A percentile compares a stretch with the other conserved stretches of the same genome.
These are phyloP conservation scores for Torymus tubicola DNA, from an alignment of 2,888 invertebrate species.

Conservation along the genomic window DNA sequence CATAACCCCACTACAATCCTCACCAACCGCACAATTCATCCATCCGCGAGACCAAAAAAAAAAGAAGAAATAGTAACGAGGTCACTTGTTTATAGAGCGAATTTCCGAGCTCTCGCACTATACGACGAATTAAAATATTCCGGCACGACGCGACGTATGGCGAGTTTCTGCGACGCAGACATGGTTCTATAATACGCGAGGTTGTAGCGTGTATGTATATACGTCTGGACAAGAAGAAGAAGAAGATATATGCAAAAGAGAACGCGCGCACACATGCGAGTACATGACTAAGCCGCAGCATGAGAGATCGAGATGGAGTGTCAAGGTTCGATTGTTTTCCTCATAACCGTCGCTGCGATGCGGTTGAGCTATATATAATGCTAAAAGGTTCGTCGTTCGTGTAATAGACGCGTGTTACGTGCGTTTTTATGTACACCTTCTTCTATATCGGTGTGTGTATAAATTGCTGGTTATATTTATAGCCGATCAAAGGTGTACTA, in stretches of 20 bases:
- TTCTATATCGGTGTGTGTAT: no score
- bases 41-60: slow-evolving; percentile 19
- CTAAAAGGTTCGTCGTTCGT: no score
- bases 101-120: background rate
- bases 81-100: slow-evolving; percentile 29
- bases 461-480: no score
- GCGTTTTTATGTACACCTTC: background rate
- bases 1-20: no score
- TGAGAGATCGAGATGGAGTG: background rate
- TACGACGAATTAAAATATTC: no score
- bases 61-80: slow-evolving; percentile 36
- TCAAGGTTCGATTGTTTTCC: slow-evolving; percentile 6
- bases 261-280: background rate
- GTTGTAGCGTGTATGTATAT: background rate
- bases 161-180: no score
- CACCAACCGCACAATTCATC: no score
- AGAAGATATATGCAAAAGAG: background rate
- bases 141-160: no score
- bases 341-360: background rate
- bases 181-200: no score
- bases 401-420: background rate
- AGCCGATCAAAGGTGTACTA: no score
- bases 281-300: background rate
- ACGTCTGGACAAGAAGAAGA: background rate
- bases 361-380: background rate